Evolutionary conservation across 2,113 vertebrate species (phyloP).

Genomic region (Misgurnus anguillicaudatus): DNA sequence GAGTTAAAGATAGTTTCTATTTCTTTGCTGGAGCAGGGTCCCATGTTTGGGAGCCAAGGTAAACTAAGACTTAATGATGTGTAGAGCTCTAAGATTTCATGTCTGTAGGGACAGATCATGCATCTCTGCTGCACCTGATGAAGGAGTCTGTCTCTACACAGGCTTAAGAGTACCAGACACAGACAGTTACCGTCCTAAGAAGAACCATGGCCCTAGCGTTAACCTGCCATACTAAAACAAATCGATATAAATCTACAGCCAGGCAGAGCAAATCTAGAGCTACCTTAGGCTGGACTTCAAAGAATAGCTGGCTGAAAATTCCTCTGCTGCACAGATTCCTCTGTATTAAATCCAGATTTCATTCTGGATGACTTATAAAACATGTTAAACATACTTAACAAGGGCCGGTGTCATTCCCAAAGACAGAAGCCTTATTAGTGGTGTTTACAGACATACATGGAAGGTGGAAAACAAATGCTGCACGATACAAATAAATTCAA

Average conservation of each 20-base stretch:
- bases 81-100: conserved; percentile 19
- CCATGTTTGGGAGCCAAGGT: conserved; percentile 32
- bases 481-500: neutral
- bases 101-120: conserved; percentile 40
- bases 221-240: conserved; percentile 40
- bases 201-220: conserved; percentile 32
- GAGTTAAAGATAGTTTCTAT: conserved; percentile 29
- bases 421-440: neutral
- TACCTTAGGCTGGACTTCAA: conserved; percentile 32
- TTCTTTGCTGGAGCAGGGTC: conserved; percentile 5
- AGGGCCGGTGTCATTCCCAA: neutral
- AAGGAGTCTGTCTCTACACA: conserved; percentile 19
- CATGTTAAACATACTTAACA: neutral
- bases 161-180: conserved; percentile 49
- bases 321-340: neutral
- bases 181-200: conserved; percentile 39
- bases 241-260: conserved; percentile 38
- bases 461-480: neutral
- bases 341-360: neutral
- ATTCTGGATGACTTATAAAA: neutral
- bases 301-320: conserved; percentile 13
- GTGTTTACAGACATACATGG: neutral
- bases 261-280: neutral
- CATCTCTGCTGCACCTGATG: conserved; percentile 42
- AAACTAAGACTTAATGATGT: conserved; percentile 14